A percentile compares a stretch with the other conserved stretches of the same genome.
These are phyloP conservation scores for Clupea harengus DNA, from an alignment of 2,113 vertebrate species.

Conservation along the genomic window DNA sequence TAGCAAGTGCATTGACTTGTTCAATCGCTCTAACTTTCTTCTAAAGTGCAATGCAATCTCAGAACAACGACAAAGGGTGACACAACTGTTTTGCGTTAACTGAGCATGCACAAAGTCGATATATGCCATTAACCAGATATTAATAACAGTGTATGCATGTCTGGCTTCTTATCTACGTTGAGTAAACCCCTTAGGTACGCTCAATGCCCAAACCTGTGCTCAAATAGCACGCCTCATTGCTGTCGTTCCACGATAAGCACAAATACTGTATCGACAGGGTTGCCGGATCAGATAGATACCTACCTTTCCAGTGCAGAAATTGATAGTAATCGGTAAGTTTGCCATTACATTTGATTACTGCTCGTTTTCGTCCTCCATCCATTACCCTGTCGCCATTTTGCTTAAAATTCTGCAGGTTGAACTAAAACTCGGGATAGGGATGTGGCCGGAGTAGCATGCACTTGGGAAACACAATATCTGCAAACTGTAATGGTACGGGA, in stretches of 20 bases:
- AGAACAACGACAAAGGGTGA: neutral
- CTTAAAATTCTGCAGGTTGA: constrained; percentile 63
- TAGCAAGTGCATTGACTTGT: constrained; percentile 33
- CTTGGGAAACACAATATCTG: neutral
- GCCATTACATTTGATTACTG: constrained; percentile 52
- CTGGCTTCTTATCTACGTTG: constrained; percentile 10
- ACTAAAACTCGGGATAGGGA: constrained; percentile 51
- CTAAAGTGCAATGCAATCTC: constrained; percentile 5
- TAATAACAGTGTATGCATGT: constrained; percentile 10
- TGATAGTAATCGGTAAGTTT: constrained; percentile 42
- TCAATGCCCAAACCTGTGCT: constrained; percentile 49
- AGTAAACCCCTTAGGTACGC: constrained; percentile 26
- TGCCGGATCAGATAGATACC: constrained; percentile 43
- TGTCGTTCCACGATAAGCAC: constrained; percentile 15
- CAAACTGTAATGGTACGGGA: neutral
- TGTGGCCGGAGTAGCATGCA: constrained; percentile 22
- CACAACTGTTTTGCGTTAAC: neutral
- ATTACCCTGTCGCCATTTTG: constrained; percentile 70
- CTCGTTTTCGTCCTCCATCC: constrained; percentile 53
- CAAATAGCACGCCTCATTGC: constrained; percentile 40
- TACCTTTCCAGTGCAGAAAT: constrained; percentile 56
- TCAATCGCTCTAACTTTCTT: constrained; percentile 30
- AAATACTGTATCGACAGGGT: constrained; percentile 2
- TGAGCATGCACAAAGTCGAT: neutral
- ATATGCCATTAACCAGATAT: constrained; percentile 2